These are phyloP conservation scores for Setophaga petechia DNA, from an alignment of 2,113 vertebrate genomes.

Conservation along the genomic window DNA sequence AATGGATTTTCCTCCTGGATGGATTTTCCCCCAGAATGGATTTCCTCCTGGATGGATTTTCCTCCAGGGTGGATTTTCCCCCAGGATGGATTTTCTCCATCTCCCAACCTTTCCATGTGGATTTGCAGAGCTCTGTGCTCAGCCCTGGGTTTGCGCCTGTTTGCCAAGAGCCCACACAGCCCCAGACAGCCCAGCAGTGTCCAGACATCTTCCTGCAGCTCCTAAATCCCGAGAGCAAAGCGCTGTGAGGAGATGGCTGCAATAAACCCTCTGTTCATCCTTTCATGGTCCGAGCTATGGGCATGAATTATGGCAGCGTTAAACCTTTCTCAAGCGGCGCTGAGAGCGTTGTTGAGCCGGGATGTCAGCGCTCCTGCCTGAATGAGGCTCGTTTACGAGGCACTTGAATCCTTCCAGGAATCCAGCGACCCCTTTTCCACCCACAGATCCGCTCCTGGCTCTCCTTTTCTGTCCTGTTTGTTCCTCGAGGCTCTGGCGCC, in stretches of 20 bases:
- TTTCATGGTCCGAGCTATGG: constrained; percentile 56
- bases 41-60: not conserved
- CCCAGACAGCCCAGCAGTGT: not conserved
- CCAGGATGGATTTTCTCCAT: not conserved
- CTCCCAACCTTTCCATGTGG: not conserved
- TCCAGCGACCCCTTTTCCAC: not conserved
- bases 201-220: not conserved
- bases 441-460: not conserved
- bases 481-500: not conserved
- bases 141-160: not conserved
- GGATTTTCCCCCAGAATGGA: not conserved
- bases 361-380: not conserved
- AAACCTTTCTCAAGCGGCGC: not conserved
- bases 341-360: not conserved
- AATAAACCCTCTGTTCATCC: constrained; percentile 59
- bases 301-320: constrained; percentile 12
- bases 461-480: not conserved
- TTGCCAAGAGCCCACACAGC: not conserved
- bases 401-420: constrained; percentile 44
- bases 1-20: too few species aligned
- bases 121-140: not conserved
- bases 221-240: not conserved
- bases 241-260: not conserved
- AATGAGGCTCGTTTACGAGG: constrained; percentile 29
- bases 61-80: not conserved